A percentile compares a stretch with the other conserved stretches of the same genome.
phyloP scores from a whole-genome alignment of 2,797 vertebrate genomes.

The Dendrocincla tyrannina region DNA sequence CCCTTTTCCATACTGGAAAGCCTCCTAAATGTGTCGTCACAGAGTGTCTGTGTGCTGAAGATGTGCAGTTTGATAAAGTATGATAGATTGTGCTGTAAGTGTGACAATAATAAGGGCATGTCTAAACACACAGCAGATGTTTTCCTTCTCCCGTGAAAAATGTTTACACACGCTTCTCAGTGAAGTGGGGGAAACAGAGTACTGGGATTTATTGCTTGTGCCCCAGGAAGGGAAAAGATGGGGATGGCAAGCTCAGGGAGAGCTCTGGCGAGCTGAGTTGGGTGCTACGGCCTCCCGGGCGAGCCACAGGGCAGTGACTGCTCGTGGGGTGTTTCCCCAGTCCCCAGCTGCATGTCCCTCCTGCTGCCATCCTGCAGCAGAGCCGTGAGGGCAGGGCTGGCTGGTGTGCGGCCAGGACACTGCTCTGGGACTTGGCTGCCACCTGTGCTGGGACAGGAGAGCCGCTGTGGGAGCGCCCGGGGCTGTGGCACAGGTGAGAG shows the following conservation, averaged over 20 bases:
- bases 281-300: background rate
- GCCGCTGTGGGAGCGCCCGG: fast-evolving
- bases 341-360: too few relatives aligned
- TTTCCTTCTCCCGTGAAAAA: slow-evolving; percentile 28
- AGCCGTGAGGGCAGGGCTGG: background rate
- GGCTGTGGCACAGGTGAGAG: background rate
- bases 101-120: slow-evolving; percentile 52
- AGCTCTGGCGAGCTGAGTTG: background rate
- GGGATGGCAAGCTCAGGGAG: background rate
- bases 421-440: fast-evolving
- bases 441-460: background rate
- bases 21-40: slow-evolving; percentile 3
- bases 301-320: fast-evolving
- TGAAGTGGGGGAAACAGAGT: fast-evolving
- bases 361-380: background rate
- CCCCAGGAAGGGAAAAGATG: background rate
- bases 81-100: background rate
- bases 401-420: background rate
- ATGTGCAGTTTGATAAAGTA: slow-evolving; percentile 55
- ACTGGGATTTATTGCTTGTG: background rate
- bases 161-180: background rate
- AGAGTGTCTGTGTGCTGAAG: slow-evolving; percentile 14
- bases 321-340: too few relatives aligned
- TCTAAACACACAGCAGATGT: slow-evolving; percentile 50
- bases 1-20: background rate